Base-by-base conservation (phyloP, 1,140 invertebrate species). In the Heliothis virescens region DNA sequence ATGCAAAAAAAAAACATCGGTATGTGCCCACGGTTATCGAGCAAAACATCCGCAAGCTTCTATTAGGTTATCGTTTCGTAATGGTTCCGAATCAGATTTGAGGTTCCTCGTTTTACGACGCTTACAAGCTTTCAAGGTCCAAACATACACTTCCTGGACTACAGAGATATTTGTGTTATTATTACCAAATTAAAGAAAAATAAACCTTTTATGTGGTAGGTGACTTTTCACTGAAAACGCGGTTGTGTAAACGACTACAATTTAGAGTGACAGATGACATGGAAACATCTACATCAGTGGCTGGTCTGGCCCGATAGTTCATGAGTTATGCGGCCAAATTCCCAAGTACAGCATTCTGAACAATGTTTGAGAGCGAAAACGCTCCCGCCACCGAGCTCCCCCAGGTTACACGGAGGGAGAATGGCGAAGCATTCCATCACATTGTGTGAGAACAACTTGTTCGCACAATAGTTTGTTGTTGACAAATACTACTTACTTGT, bases 281-380 rank as follows among this genome's bases (percentile, higher is more conserved):
- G 55, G 15, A 59, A 73, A 73, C 15, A 73, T 59, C 15, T n/a
- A 57, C 29, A 13, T 1, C 34, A 18, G 71, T n/a, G 52, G 3
- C 29, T 1, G 34, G 52, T 0, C 29, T 1, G n/a, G 1, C 4
- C 26, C 11, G 50, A 72, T 50, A 55, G 72, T 74, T 74, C 53
- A 60, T 16, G 34, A 60, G 72, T 60, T 74, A 74, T 74, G 72
- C 57, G 53, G 18, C 34, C 72, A 29, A 60, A 74, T 74, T 59
- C 72, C 57, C 16, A 26, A 60, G 29, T 48, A 60, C 53, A 60
- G 72, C 12, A 62, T 57, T 67, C 63, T 67, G 41, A 74, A 74
- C 57, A 29, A 50, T 53, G 65, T 50, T 52, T 9, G 67, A 71
- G 67, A 71, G 13, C 21, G 29, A 41, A 41, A 15, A 29, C 60